Base-by-base conservation (phyloP, 1,140 invertebrate species). In the Camponotus floridanus region DNA sequence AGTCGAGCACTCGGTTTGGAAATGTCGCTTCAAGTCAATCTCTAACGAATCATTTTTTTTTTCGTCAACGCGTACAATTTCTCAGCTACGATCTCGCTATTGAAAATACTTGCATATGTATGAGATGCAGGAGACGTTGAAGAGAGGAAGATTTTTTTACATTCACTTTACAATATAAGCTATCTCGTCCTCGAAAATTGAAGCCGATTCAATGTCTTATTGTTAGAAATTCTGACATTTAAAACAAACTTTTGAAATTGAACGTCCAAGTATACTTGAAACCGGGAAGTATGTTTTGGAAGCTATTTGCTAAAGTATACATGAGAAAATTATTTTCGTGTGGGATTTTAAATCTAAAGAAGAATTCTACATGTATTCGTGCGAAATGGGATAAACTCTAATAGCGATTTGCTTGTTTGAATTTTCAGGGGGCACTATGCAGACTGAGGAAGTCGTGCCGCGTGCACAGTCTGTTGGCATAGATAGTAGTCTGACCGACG, bases 381-480 rank as follows among this genome's bases (percentile, higher is more conserved):
- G 39, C 11, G 2, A 48, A n/a, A 11, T 31, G 21, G 48, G 18
- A 48, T 55, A 31, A 55, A 39, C 21, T 68, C 39, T 15, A 31
- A 70, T 42, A 80, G 59, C 11, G 3, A 0, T 26, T 5, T 3
- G 33, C 42, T 57, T 26, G n/a, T 51, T 85, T 57, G 0, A 45
- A 79, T 64, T 79, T 86, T 8, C 85, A 95, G 94, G 94, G 94
- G 94, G 94, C 93, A 95, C 94, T 95, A 95, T 95, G 95, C 95
- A 95, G 92, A 95, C 94, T 88, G 94, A 95, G 93, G 94, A 95
- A 93, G 92, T 95, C 92, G 94, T 94, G 92, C 92, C 94, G 91
- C 92, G 94, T 76, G 91, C 94, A 88, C 93, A 94, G 86, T 93
- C 94, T 78, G 92, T 92, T 68, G 91, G 92, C 61, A 92, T 95